These are phyloP conservation scores for Mastomys coucha DNA, from an alignment of 2,113 vertebrate species.

Conservation along the genomic window DNA sequence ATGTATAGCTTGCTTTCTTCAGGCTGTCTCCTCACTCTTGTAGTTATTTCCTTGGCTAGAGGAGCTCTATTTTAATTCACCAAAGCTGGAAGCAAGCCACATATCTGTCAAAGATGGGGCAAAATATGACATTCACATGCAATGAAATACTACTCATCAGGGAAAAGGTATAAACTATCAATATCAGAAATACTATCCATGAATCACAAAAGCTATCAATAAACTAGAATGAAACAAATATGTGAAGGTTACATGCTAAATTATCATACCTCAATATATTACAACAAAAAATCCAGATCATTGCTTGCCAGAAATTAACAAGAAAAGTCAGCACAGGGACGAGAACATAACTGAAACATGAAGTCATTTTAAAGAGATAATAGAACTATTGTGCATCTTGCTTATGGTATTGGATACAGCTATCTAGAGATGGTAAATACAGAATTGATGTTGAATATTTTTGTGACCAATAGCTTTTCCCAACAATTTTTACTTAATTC, in stretches of 20 bases:
- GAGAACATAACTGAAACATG: background rate
- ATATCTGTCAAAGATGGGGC: background rate
- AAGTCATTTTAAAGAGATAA: background rate
- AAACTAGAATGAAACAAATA: conserved; percentile 14
- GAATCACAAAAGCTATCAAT: conserved; percentile 23
- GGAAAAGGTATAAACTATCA: background rate
- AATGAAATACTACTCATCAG: background rate
- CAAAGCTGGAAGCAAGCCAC: background rate
- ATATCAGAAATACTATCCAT: background rate
- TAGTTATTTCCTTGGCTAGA: background rate
- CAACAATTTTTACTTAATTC: background rate
- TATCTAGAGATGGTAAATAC: background rate
- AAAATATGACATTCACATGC: background rate
- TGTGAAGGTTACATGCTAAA: background rate
- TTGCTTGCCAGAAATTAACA: background rate
- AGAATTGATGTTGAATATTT: background rate
- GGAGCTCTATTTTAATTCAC: background rate
- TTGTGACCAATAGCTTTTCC: background rate
- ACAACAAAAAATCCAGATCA: background rate
- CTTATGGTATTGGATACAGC: background rate
- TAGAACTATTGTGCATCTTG: background rate
- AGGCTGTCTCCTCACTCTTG: background rate
- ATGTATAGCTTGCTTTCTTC: background rate
- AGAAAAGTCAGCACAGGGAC: background rate
- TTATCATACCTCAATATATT: background rate